Evolutionary conservation across 2,113 vertebrate genomes (phyloP), one percentile per base, ranked within the genome.

Genomic region (Dunckerocampus dactyliophorus): DNA sequence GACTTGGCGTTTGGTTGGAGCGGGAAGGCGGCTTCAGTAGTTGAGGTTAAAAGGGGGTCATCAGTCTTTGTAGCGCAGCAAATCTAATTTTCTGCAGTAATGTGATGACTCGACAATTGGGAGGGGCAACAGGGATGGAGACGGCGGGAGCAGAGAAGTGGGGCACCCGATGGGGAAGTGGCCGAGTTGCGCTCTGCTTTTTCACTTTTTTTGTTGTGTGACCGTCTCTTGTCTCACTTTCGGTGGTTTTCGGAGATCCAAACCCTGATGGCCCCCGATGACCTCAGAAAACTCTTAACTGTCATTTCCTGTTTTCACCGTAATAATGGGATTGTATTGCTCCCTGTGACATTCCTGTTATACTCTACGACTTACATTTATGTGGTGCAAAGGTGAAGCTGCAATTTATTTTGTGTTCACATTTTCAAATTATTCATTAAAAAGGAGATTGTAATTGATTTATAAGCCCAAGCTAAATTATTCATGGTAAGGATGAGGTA

Each of bases 51-150:
- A 56, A 83, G 76, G 70, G 63, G 74, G 75, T 77, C 71, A 71
- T 87, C 78, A 61, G 69, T 83, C 76, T 79, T 71, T 1, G 31
- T 52, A 72, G 65, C 70, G 67, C 66, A 20, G 69, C 52, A 42
- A 85, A 81, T 82, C 75, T 79, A 55, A 74, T 82, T 86, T 83
- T 74, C 72, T 10, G 11, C 47, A 20, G 46, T 72, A 81, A 84
- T 80, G 69, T 75, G 87, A 86, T 84, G 85, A 87, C 64, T 85
- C 69, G 13, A 75, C 79, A 72, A 45, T 50, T 5, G 42, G 22
- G 66, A 47, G 55, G 78, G 24, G 65, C 46, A 54, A 74, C 31
- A 16, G 73, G 47, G 69, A 71, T 71, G 79, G 43, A 53, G 57
- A 68, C 21, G 50, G 31, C 17, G 31, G 47, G 28, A n/a, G 52